phyloP scores from a whole-genome alignment of 2,113 vertebrate species.

The Dromas ardeola region DNA sequence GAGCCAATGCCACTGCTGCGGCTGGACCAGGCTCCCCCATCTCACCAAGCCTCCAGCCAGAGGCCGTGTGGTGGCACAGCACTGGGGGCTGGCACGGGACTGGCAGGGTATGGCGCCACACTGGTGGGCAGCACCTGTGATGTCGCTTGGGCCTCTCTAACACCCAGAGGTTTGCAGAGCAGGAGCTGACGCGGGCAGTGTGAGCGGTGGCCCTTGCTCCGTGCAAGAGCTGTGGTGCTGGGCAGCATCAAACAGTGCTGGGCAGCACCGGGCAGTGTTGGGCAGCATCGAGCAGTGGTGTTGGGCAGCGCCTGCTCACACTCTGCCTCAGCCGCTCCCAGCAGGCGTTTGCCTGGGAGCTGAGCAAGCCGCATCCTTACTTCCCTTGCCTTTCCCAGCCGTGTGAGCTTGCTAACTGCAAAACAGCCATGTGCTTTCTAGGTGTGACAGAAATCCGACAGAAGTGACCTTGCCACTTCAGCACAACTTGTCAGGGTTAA shows the following conservation, averaged over 20 bases:
- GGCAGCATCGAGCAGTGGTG: not conserved
- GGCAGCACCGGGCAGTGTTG: not conserved
- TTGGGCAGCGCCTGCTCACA: accelerated
- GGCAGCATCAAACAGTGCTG: not conserved
- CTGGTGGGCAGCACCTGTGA: accelerated
- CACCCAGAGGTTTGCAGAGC: not conserved
- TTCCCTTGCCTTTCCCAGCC: not conserved
- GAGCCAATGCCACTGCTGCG: not conserved
- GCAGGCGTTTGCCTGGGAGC: accelerated
- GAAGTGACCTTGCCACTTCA: too few relatives aligned
- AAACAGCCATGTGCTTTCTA: not conserved
- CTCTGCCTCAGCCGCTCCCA: too few relatives aligned
- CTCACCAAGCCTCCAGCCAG: accelerated
- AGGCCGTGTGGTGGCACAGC: not conserved
- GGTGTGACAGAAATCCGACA: not conserved
- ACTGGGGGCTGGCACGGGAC: not conserved
- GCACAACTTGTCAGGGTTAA: not conserved
- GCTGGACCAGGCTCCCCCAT: not conserved
- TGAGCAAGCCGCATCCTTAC: accelerated
- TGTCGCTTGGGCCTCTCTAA: accelerated
- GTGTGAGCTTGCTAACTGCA: too few relatives aligned
- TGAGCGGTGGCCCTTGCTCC: accelerated
- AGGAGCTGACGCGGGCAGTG: accelerated
- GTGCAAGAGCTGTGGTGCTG: accelerated
- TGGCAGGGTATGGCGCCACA: accelerated